These are phyloP conservation scores for Papilio elwesi DNA, from an alignment of 2,888 invertebrate species.

Conservation along the genomic window DNA sequence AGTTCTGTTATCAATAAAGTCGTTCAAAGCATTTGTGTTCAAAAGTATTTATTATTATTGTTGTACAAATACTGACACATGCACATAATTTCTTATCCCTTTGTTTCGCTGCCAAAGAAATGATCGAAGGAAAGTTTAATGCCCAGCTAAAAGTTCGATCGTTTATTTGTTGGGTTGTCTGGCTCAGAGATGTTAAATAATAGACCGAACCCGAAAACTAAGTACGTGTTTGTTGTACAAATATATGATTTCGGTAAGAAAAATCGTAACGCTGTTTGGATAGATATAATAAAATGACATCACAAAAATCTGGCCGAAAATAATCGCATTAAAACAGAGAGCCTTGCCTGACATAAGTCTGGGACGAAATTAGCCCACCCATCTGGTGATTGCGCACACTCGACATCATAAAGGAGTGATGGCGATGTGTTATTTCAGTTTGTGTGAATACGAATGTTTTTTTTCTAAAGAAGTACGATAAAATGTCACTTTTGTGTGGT, in stretches of 20 bases:
- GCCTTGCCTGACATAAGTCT: constrained; percentile 23
- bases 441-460: neutral
- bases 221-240: neutral
- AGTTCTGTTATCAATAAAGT: neutral
- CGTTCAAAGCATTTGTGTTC: too few species aligned
- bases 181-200: neutral
- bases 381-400: constrained; percentile 32
- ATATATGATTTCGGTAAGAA: neutral
- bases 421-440: constrained; percentile 23
- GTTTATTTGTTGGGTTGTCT: neutral
- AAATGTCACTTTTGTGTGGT: too few species aligned
- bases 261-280: neutral
- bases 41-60: too few species aligned
- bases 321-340: neutral
- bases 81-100: neutral
- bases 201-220: neutral
- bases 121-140: neutral
- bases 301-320: neutral
- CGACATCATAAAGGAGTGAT: constrained; percentile 24
- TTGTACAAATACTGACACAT: neutral
- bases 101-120: neutral
- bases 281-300: neutral
- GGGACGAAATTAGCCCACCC: constrained; percentile 30
- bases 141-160: neutral
- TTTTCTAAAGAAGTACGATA: neutral